These are phyloP conservation scores for Corvus moneduloides DNA, from an alignment of 2,113 vertebrate species.

Conservation along the genomic window DNA sequence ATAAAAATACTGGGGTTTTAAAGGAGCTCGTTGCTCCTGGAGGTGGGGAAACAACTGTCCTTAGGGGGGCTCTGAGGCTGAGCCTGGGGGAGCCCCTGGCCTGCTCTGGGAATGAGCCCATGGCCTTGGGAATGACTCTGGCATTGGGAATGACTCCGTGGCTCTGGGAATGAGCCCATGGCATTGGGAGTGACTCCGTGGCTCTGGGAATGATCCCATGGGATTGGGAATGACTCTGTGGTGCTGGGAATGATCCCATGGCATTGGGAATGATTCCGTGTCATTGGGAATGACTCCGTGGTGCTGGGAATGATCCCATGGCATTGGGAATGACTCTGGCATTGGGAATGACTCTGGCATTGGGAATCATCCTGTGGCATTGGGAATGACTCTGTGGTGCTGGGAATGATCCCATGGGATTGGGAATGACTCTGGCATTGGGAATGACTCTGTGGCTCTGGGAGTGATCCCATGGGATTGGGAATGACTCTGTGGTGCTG, in stretches of 20 bases:
- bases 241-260: background rate
- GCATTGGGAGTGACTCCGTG: fast-evolving
- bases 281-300: too few relatives aligned
- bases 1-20: background rate
- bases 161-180: fast-evolving
- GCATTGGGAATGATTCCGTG: fast-evolving
- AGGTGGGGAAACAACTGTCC: background rate
- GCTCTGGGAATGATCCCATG: fast-evolving
- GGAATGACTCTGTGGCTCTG: too few relatives aligned
- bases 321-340: too few relatives aligned
- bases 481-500: too few relatives aligned
- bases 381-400: too few relatives aligned
- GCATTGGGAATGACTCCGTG: fast-evolving
- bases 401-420: too few relatives aligned
- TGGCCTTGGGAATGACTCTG: fast-evolving
- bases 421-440: too few relatives aligned
- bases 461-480: too few relatives aligned
- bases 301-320: too few relatives aligned
- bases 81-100: background rate
- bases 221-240: fast-evolving
- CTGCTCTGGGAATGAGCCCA: fast-evolving
- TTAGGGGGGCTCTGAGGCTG: background rate
- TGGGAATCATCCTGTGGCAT: too few relatives aligned
- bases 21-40: background rate
- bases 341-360: too few relatives aligned